Evolutionary conservation across 2,888 invertebrate species (phyloP), one percentile per base, ranked within the genome.

Genomic region (Noctua pronuba): DNA sequence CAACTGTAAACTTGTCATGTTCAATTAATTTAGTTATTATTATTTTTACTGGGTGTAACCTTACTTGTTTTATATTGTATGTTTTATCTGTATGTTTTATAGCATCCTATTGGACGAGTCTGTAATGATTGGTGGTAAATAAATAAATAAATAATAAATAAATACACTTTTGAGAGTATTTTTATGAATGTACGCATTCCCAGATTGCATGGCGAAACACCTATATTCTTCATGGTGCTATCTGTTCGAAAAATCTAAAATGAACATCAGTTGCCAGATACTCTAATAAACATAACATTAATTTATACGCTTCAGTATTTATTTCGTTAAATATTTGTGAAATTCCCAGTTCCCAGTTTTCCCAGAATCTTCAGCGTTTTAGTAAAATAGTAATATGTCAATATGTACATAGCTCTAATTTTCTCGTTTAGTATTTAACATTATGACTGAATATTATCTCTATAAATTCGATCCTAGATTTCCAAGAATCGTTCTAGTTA

Each of bases 281-380:
- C 21, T 1, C 16, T 7, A 21, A 35, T 38, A 38, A 44, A 18
- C 5, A 24, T 28, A 5, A 44, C n/a, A 16, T 35, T 58, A 41
- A 24, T 6, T 6, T n/a, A 52, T 31, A 74, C n/a, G 10, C 74
- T n/a, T 10, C 16, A 31, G 58, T 41, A 62, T n/a, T n/a, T 28
- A 58, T 28, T 58, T 7, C 1, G 28, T 28, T n/a, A n/a, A 55
- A 55, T 55, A n/a, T n/a, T 5, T 41, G 41, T 11, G n/a, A 68
- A 52, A 35, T 79, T 62, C 16, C 8, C 21, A 77, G 24, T 24
- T 62, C 11, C 0, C 11, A 38, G 11, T 31, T 46, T 44, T 62
- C 6, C 0, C 0, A 6, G 11, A 16, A 44, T 5, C 3, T n/a
- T 21, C 1, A 28, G n/a, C 2, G 4, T 44, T 28, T 4, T 11